Evolutionary conservation across 2,113 vertebrate species (phyloP).

Genomic region (Cyanoramphus novaezelandiae): DNA sequence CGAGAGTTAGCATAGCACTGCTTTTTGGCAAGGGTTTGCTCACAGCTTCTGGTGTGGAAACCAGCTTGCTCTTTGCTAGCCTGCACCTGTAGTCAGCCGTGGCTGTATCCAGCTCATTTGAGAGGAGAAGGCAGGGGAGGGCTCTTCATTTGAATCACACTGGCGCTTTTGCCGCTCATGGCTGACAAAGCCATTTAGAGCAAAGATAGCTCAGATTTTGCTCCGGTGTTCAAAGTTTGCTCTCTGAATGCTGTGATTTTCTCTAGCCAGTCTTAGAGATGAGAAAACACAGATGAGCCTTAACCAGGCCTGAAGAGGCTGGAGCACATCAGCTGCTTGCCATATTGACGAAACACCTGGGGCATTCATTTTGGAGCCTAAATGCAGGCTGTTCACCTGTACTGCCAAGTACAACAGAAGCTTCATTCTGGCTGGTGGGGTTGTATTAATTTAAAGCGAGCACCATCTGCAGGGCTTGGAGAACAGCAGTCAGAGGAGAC

Average conservation of each 20-base stretch:
- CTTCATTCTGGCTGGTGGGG: conserved; percentile 32
- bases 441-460: conserved; percentile 17
- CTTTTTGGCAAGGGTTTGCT: neutral
- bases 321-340: conserved; percentile 59
- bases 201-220: conserved; percentile 20
- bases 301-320: conserved; percentile 31
- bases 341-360: conserved; percentile 75
- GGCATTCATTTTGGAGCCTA: conserved; percentile 62
- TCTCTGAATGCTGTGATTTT: conserved; percentile 46
- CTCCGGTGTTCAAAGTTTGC: neutral
- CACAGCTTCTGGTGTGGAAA: neutral
- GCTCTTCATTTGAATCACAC: neutral
- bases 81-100: neutral
- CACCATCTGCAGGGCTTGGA: conserved; percentile 54
- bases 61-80: conserved; percentile 9
- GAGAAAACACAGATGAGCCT: conserved; percentile 38
- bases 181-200: neutral
- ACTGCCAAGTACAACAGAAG: conserved; percentile 73
- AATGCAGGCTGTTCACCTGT: conserved; percentile 75
- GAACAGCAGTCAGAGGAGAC: neutral
- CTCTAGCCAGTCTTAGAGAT: conserved; percentile 42
- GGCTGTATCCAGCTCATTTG: neutral
- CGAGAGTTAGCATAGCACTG: neutral
- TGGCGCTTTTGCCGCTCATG: neutral
- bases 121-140: neutral